Evolutionary conservation across 2,113 vertebrate genomes (phyloP), one percentile per base, ranked within the genome.

Genomic region (Pangasianodon hypophthalmus): DNA sequence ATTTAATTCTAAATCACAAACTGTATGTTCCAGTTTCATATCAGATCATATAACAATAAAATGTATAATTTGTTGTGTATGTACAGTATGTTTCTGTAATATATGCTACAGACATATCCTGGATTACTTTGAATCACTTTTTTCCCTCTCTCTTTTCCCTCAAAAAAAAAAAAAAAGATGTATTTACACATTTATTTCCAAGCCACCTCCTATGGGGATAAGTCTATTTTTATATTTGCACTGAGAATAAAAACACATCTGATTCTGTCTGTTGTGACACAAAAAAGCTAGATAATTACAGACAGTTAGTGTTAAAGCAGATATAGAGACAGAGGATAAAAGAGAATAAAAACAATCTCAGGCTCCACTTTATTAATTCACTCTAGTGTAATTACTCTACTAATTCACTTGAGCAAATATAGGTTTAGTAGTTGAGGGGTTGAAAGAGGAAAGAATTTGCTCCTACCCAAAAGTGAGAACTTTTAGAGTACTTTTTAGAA

Each of bases 41-140:
- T 26, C 24, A 73, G 56, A 90, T 80, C 87, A 62, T 41, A 7
- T 62, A 85, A 3, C 48, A 80, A 90, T 46, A 80, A 91, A 46
- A 82, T 87, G 77, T 90, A 81, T 87, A 79, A n/a, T 90, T 26
- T 52, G 67, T 52, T 29, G 67, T 84, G n/a, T 71, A 62, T 81
- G 13, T 69, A 29, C 44, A n/a, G 46, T 54, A 46, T 54, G 46
- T 67, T n/a, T 58, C 21, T 37, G 32, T 81, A 37, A 85, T 58
- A 60, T 85, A 64, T 56, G 83, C 62, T 88, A 37, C 32, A 89
- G 60, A 82, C 88, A 67, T 79, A 89, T 89, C 79, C 85, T 85
- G 73, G 69, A 91, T 89, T 84, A 88, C n/a, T 52, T 54, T 71
- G 64, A 79, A 75, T 62, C 58, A 81, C 52, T 71, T 84, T 41